Evolutionary conservation across 2,113 vertebrate species (phyloP).

Genomic region (Syngnathus typhle): DNA sequence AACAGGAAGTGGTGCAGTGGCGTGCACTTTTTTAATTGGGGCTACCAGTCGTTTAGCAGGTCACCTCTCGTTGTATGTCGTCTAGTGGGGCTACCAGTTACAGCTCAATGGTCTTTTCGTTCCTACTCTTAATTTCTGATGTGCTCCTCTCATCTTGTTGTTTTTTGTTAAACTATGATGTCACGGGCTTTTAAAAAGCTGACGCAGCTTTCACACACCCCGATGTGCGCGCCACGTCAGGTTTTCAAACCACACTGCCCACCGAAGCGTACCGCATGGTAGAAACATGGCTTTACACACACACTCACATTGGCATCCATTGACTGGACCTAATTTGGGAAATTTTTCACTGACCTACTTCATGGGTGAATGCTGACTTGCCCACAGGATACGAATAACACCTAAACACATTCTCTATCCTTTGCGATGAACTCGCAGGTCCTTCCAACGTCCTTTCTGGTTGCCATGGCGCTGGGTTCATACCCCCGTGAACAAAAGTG

Average conservation of each 20-base stretch:
- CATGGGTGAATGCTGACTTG: slow-evolving; percentile 64
- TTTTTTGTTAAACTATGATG: background rate
- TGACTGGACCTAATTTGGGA: slow-evolving; percentile 73
- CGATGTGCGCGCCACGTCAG: background rate
- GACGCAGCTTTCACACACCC: background rate
- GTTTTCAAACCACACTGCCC: slow-evolving; percentile 20
- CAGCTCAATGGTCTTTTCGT: background rate
- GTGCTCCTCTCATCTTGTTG: background rate
- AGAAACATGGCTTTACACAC: slow-evolving; percentile 5
- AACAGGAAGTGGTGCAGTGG: background rate
- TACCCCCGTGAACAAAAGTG: slow-evolving; percentile 25
- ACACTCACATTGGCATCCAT: slow-evolving; percentile 46
- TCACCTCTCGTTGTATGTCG: background rate
- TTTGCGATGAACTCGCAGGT: slow-evolving; percentile 33
- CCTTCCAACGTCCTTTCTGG: slow-evolving; percentile 19
- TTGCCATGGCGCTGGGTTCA: slow-evolving; percentile 17
- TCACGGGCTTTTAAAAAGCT: background rate
- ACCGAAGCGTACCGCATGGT: background rate
- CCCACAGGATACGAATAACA: slow-evolving; percentile 55
- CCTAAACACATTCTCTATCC: slow-evolving; percentile 22
- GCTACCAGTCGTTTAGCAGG: background rate
- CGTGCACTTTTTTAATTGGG: background rate
- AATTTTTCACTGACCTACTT: slow-evolving; percentile 74
- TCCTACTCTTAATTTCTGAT: background rate
- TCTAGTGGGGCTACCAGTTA: background rate